phyloP scores from a whole-genome alignment of 2,888 invertebrate genomes.

The Chrysopilus asiliformis region DNA sequence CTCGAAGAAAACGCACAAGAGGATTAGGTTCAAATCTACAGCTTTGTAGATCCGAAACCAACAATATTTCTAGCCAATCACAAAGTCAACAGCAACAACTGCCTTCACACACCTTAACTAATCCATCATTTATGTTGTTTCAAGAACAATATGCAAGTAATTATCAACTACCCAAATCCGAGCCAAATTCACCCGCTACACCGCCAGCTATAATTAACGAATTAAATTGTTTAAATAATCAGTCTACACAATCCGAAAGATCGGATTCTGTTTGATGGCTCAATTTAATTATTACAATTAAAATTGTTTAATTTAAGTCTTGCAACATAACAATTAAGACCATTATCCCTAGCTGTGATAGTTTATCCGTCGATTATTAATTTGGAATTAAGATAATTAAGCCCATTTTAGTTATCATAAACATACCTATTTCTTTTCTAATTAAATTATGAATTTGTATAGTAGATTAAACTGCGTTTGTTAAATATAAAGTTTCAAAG shows the following conservation, averaged over 20 bases:
- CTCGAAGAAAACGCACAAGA: slow-evolving; percentile 35
- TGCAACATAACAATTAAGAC: too few species aligned
- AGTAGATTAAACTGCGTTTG: too few species aligned
- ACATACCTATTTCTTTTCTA: too few species aligned
- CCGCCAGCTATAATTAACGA: slow-evolving; percentile 7
- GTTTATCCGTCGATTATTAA: slow-evolving; percentile 25
- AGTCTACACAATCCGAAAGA: slow-evolving; percentile 10
- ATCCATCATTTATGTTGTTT: slow-evolving; percentile 29
- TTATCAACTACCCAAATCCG: slow-evolving; percentile 14
- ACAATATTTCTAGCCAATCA: too few species aligned
- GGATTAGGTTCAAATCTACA: too few species aligned
- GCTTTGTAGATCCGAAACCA: too few species aligned
- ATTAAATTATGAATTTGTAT: too few species aligned
- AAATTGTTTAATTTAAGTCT: slow-evolving; percentile 1
- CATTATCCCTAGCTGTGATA: slow-evolving; percentile 37
- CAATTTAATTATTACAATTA: too few species aligned
- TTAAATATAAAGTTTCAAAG: too few species aligned
- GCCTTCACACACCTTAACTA: slow-evolving; percentile 16
- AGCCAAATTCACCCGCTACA: slow-evolving; percentile 8
- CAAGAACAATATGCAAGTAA: slow-evolving; percentile 32
- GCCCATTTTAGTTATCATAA: too few species aligned
- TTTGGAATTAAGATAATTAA: too few species aligned
- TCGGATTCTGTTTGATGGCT: slow-evolving; percentile 9
- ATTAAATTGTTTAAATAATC: slow-evolving; percentile 8
- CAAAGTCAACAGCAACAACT: slow-evolving; percentile 14